Evolutionary conservation across 2,888 invertebrate genomes (phyloP).

Genomic region (Biston betularia): DNA sequence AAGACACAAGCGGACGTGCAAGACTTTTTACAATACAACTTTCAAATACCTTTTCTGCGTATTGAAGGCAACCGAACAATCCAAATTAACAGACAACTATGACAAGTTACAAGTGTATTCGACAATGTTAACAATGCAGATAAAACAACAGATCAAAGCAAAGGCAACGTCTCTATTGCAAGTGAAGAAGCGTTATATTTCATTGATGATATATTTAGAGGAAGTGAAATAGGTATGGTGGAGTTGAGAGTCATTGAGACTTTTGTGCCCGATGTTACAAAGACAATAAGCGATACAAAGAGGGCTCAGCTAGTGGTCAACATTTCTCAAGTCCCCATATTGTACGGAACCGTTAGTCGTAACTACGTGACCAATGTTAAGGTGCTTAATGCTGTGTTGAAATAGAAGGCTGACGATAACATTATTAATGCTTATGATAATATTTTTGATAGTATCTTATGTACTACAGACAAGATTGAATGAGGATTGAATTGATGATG

Average conservation of each 20-base stretch:
- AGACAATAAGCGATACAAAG: slow-evolving; percentile 80
- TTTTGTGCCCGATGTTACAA: slow-evolving; percentile 71
- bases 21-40: slow-evolving; percentile 61
- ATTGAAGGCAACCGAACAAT: slow-evolving; percentile 70
- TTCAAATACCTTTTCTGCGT: slow-evolving; percentile 69
- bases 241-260: slow-evolving; percentile 68
- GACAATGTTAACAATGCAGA: slow-evolving; percentile 53
- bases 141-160: slow-evolving; percentile 16
- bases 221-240: slow-evolving; percentile 49
- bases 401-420: slow-evolving; percentile 16
- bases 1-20: slow-evolving; percentile 57
- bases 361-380: slow-evolving; percentile 56
- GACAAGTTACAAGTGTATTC: slow-evolving; percentile 80
- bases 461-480: too few relatives aligned
- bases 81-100: slow-evolving; percentile 83
- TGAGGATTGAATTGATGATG: too few relatives aligned
- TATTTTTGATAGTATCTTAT: neutral
- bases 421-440: neutral
- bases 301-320: slow-evolving; percentile 77
- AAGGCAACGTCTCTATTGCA: slow-evolving; percentile 43
- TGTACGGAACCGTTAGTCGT: slow-evolving; percentile 65
- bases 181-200: slow-evolving; percentile 49
- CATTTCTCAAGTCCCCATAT: slow-evolving; percentile 65
- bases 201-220: slow-evolving; percentile 17
- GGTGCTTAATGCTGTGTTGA: slow-evolving; percentile 33